Base-by-base conservation (phyloP, 2,113 vertebrate species). In the Nanorana parkeri region DNA sequence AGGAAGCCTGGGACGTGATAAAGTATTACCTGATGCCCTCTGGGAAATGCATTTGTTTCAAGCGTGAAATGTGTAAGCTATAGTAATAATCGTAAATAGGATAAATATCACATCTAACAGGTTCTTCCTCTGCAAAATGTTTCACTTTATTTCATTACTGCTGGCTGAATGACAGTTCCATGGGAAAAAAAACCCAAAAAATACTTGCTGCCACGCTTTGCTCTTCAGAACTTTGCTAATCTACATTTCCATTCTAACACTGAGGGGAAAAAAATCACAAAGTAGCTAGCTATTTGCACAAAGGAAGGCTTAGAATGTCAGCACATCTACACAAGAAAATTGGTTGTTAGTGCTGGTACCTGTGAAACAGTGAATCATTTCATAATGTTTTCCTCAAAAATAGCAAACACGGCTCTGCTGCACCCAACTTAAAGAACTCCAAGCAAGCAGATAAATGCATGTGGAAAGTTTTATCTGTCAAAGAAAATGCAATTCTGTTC, bases 61-160 rank as follows among this genome's bases (percentile, higher is more conserved):
- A n/a, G 78, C 67, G 78, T 80, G 68, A 68, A 68, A 80, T 80
- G 78, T 71, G 67, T 71, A 79, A 68, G 65, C 54, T 68, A 58
- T 58, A 68, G 65, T 68, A 71, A 80, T 80, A 80, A 71, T 71
- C 36, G 32, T 71, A 80, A 79, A 80, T 71, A 63, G 67, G 67
- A 80, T 71, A 80, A 71, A 63, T 80, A 80, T 71, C 66, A 80
- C 56, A 63, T 71, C 78, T 80, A 71, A 80, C 78, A 61, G 67
- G 32, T 80, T 80, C 78, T 71, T 71, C 78, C 67, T 55, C 78
- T 71, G 63, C 67, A 29, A 71, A 78, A 80, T 63, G 78, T 29
- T 63, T 63, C 32, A 63, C 36, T 63, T 80, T 61, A 80, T 66
- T 80, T 80, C 36, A 71, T 80, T 80, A 80, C 36, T 4, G 67